phyloP scores from a whole-genome alignment of 2,797 vertebrate genomes.

The Silurus lanzhouensis region DNA sequence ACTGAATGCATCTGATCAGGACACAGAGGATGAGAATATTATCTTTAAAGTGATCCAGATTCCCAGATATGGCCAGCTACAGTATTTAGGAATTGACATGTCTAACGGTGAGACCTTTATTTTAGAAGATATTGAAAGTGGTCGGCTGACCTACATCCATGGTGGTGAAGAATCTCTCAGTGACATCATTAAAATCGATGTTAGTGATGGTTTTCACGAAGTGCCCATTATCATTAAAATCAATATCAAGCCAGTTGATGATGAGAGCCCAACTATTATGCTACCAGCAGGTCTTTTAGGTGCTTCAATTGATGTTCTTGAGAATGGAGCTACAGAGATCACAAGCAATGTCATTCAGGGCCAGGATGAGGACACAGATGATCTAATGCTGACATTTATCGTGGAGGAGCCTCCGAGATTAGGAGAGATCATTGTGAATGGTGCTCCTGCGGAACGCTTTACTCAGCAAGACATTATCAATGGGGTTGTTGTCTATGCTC shows the following conservation, averaged over 20 bases:
- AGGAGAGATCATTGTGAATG: slow-evolving; percentile 81
- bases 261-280: slow-evolving; percentile 77
- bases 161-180: slow-evolving; percentile 73
- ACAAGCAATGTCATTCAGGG: slow-evolving; percentile 80
- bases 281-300: slow-evolving; percentile 73
- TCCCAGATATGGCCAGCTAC: slow-evolving; percentile 75
- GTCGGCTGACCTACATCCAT: slow-evolving; percentile 78
- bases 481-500: slow-evolving; percentile 78
- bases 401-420: slow-evolving; percentile 81
- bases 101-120: slow-evolving; percentile 79
- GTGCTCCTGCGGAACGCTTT: slow-evolving; percentile 76
- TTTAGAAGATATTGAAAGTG: slow-evolving; percentile 76
- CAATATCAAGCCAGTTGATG: slow-evolving; percentile 77
- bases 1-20: slow-evolving; percentile 80
- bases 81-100: slow-evolving; percentile 76
- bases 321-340: slow-evolving; percentile 82
- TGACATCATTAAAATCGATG: slow-evolving; percentile 79
- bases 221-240: slow-evolving; percentile 79
- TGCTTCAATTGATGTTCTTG: slow-evolving; percentile 80
- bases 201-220: slow-evolving; percentile 82
- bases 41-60: slow-evolving; percentile 77
- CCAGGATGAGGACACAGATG: slow-evolving; percentile 81
- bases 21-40: slow-evolving; percentile 81
- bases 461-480: slow-evolving; percentile 85
- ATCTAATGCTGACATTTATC: slow-evolving; percentile 81